phyloP scores from a whole-genome alignment of 2,888 invertebrate species.

The Limnephilus auricula region DNA sequence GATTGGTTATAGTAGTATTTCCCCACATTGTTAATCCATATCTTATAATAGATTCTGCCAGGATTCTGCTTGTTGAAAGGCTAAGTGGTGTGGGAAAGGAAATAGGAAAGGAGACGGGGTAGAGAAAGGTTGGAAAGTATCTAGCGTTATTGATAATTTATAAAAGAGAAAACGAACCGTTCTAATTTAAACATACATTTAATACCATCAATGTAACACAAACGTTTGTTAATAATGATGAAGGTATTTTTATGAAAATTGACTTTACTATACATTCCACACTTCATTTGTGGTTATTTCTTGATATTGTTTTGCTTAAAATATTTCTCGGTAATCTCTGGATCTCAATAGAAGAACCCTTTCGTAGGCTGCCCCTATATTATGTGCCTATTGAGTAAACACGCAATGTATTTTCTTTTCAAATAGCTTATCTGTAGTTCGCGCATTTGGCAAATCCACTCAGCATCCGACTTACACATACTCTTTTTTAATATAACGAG shows the following conservation, averaged over 20 bases:
- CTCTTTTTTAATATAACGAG: not conserved
- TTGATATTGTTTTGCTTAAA: not conserved
- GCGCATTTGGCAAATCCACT: not conserved
- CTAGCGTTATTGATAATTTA: no score
- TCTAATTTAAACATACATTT: no score
- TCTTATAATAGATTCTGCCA: no score
- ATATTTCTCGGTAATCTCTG: not conserved
- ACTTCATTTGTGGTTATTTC: not conserved
- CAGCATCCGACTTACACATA: not conserved
- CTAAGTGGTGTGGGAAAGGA: no score
- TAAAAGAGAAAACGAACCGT: no score
- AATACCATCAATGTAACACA: no score
- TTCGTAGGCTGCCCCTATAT: not conserved
- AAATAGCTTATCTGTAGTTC: not conserved
- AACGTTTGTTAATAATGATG: not conserved
- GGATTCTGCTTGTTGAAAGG: no score
- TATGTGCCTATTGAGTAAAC: not conserved
- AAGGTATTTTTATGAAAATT: not conserved
- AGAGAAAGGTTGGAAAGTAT: no score
- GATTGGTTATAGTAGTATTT: no score
- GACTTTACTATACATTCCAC: not conserved
- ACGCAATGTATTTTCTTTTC: not conserved
- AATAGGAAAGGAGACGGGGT: no score
- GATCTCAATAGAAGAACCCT: not conserved
- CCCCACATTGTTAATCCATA: no score